phyloP scores from a whole-genome alignment of 2,113 vertebrate species.

The Illadopsis cleaveri region DNA sequence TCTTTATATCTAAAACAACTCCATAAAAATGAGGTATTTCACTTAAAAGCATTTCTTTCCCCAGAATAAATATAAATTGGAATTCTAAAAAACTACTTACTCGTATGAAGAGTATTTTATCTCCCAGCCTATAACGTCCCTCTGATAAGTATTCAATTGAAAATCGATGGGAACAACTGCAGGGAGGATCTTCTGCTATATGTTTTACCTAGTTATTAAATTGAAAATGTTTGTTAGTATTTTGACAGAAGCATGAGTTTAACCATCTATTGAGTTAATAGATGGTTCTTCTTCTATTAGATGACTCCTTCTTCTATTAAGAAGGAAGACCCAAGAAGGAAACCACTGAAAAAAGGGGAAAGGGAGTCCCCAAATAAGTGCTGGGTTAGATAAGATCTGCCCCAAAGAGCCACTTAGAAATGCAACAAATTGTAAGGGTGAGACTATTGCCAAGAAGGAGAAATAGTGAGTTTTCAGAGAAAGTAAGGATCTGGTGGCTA shows the following conservation, averaged over 20 bases:
- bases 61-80: background rate
- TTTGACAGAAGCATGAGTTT: background rate
- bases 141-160: conserved; percentile 98
- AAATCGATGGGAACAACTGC: conserved; percentile 92
- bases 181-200: conserved; percentile 88
- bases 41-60: background rate
- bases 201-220: conserved; percentile 82
- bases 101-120: conserved; percentile 97
- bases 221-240: background rate
- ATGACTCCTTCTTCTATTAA: background rate
- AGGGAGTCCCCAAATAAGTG: background rate
- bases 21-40: background rate
- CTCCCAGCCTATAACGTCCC: conserved; percentile 93
- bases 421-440: background rate
- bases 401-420: background rate
- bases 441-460: background rate
- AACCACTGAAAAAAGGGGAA: background rate
- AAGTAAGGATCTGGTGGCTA: background rate
- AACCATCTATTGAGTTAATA: background rate
- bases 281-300: no score
- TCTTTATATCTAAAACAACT: background rate
- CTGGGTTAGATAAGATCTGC: background rate
- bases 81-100: conserved; percentile 77
- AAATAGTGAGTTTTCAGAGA: background rate
- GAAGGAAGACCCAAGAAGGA: background rate